Base-by-base conservation (phyloP, 1,140 invertebrate genomes). In the Aphelinus certus region DNA sequence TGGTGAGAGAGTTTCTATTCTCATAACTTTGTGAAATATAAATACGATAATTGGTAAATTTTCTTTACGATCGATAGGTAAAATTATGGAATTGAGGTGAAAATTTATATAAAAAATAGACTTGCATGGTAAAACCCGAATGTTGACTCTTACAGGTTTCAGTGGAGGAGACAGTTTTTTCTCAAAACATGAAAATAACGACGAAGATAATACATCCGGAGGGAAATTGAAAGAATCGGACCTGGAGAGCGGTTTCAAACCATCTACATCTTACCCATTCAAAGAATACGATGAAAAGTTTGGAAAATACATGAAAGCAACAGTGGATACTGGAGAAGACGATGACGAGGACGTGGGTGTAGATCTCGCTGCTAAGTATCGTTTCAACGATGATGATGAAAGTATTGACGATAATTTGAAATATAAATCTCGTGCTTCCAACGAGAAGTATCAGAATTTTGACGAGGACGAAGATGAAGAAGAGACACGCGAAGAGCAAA, bases 211-310 rank as follows among this genome's bases (percentile, higher is more conserved):
- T 55, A 68, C 42, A 46, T 64, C 26, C 81, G 3, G 80, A 83
- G 9, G 76, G 74, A 53, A 73, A 76, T 79, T 78, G 7, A 81
- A 80, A 43, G 73, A 76, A 51, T 56, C 79, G 3, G 67, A 67
- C 48, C 69, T 46, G 4, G 76, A 75, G 62, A 75, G 80, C 10
- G 76, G 82, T 71, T 83, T 80, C 10, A 78, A 79, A n/a, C 82
- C 82, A 1, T 80, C 81, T 1, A 79, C 73, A 6, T 68, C 75
- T 9, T 80, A 79, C 63, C 78, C 80, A 10, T 83, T 85, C 47
- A 81, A 82, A 48, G 69, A 83, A 3, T 86, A 86, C 68, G 83
- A 86, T 49, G 80, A 82, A 57, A 84, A 81, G 76, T 84, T 86
- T 64, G 75, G 43, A 77, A 70, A n/a, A 72, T 53, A 26, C 45